A percentile compares a stretch with the other conserved stretches of the same genome.
phyloP scores from a whole-genome alignment of 2,888 invertebrate genomes.

The Cyaniris semiargus region DNA sequence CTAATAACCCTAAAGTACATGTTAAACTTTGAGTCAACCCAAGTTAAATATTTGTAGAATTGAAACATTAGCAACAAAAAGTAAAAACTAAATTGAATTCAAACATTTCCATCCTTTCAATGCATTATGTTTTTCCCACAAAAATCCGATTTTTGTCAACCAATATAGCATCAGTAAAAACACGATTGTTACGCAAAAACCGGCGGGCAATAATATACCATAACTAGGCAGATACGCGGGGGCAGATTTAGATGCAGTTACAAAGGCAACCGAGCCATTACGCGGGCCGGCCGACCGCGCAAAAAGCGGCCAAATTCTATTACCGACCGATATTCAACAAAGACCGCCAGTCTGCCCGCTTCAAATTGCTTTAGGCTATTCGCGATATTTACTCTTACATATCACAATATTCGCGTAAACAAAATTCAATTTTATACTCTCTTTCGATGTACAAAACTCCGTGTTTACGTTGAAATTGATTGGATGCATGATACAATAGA shows the following conservation, averaged over 20 bases:
- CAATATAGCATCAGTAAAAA: slow-evolving; percentile 21
- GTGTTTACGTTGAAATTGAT: slow-evolving; percentile 34
- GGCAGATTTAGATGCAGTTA: slow-evolving; percentile 76
- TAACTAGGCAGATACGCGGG: slow-evolving; percentile 58
- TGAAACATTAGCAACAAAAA: no score
- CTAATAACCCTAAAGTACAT: no score
- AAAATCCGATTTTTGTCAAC: slow-evolving; percentile 21
- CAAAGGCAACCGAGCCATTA: slow-evolving; percentile 76
- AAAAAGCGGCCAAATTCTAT: slow-evolving; percentile 80
- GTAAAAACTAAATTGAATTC: background rate
- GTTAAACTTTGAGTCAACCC: no score
- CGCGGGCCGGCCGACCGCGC: slow-evolving; percentile 68
- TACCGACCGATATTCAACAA: slow-evolving; percentile 79
- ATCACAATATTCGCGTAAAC: slow-evolving; percentile 63
- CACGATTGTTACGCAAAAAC: slow-evolving; percentile 2
- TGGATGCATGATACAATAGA: slow-evolving; percentile 22
- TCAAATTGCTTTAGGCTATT: slow-evolving; percentile 78
- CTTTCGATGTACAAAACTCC: slow-evolving; percentile 43
- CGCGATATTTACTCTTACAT: slow-evolving; percentile 71
- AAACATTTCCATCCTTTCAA: background rate
- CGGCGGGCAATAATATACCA: slow-evolving; percentile 44
- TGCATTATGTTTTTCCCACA: background rate
- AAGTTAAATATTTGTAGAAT: no score
- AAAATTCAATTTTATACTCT: slow-evolving; percentile 59
- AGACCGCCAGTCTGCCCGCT: slow-evolving; percentile 72